A percentile compares a stretch with the other conserved stretches of the same genome.
Evolutionary conservation across 2,888 invertebrate species (phyloP).

Genomic region (Zelleria hepariella): DNA sequence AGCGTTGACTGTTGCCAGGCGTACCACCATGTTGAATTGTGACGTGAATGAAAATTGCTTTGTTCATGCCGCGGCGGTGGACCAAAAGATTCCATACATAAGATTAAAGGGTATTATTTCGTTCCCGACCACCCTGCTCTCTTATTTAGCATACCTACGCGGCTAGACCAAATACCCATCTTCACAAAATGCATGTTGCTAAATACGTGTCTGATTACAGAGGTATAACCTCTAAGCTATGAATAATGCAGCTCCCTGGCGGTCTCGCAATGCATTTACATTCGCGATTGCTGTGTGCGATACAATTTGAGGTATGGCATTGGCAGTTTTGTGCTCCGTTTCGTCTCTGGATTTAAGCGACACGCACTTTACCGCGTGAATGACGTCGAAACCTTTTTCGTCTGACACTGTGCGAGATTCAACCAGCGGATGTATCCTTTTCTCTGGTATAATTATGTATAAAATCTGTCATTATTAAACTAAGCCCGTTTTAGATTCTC

Average conservation of each 20-base stretch:
- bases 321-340: not conserved
- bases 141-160: too few species aligned
- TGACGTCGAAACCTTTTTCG: not conserved
- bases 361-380: not conserved
- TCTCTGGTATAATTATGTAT: too few species aligned
- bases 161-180: not conserved
- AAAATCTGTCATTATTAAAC: too few species aligned
- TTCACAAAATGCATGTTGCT: not conserved
- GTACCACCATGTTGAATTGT: not conserved
- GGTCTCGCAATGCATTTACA: constrained; percentile 16
- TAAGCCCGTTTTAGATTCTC: too few species aligned
- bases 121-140: not conserved
- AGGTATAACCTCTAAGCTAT: not conserved
- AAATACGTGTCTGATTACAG: not conserved
- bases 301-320: not conserved
- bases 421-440: too few species aligned
- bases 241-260: not conserved
- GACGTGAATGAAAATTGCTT: not conserved
- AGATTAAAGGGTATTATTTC: not conserved
- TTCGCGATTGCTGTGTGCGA: constrained; percentile 16
- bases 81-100: not conserved
- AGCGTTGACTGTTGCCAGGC: too few species aligned
- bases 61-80: not conserved
- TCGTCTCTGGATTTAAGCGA: not conserved
- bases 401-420: not conserved